phyloP scores from a whole-genome alignment of 2,113 vertebrate species.

The Protobothrops flavoviridis region DNA sequence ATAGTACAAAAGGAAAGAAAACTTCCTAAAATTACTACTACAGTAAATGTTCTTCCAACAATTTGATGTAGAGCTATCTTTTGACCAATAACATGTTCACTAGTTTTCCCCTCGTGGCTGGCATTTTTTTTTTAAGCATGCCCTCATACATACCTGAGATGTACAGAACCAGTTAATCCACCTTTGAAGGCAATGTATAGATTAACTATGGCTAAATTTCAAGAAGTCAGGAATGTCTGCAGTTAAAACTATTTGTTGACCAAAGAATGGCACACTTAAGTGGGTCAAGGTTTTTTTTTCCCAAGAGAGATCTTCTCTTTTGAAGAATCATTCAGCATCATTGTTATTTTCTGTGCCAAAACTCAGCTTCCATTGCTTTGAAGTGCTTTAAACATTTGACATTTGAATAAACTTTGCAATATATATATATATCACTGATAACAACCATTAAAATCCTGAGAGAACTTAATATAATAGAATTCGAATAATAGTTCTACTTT shows the following conservation, averaged over 20 bases:
- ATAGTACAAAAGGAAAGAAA: background rate
- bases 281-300: background rate
- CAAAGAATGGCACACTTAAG: background rate
- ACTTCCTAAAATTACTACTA: background rate
- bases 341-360: background rate
- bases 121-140: background rate
- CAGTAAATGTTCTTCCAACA: background rate
- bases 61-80: background rate
- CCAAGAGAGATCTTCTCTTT: background rate
- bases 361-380: background rate
- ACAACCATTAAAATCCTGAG: slow-evolving; percentile 4
- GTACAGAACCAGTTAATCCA: background rate
- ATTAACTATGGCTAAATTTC: background rate
- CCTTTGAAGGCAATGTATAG: background rate
- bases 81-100: background rate
- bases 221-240: too few species aligned
- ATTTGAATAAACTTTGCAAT: background rate
- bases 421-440: background rate
- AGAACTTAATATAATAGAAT: slow-evolving; percentile 26
- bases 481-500: slow-evolving; percentile 40
- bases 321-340: background rate
- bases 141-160: background rate
- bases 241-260: background rate
- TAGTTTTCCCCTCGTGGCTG: background rate
- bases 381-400: background rate